Conservation (phyloP, 2,113 vertebrate species). For the Origma solitaria region DNA sequence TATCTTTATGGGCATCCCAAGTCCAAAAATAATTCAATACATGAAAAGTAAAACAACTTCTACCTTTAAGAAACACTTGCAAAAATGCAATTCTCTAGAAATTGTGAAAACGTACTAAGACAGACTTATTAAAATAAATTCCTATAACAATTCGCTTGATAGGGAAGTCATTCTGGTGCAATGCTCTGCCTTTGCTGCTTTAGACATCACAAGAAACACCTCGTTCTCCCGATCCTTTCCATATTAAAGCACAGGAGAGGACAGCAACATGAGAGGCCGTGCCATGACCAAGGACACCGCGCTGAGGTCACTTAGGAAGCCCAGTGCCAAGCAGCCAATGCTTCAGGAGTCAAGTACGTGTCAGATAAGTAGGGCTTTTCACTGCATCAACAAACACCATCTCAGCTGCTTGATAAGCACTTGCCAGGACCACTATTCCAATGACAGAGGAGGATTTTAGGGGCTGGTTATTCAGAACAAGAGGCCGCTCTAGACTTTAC, state of each 20-base stretch:
- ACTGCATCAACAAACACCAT: not conserved
- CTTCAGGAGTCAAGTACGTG: not conserved
- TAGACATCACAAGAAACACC: not conserved
- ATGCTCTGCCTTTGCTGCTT: not conserved
- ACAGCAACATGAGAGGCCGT: not conserved
- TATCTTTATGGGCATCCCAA: not conserved
- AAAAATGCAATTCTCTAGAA: not conserved
- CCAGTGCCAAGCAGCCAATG: not conserved
- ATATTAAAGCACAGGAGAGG: not conserved
- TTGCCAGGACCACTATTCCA: not conserved
- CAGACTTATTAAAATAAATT: not conserved
- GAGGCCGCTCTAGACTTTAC: not conserved
- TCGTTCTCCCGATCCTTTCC: not conserved
- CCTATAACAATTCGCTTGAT: not conserved
- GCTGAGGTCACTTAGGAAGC: not conserved
- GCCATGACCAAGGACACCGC: not conserved
- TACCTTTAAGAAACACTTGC: not conserved
- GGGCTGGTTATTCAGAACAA: not conserved
- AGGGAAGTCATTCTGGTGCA: not conserved
- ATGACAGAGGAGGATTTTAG: not conserved
- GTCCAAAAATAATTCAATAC: not conserved
- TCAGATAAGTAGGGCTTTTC: not conserved
- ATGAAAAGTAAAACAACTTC: not conserved
- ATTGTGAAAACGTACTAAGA: not conserved
- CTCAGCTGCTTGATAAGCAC: not conserved